A percentile compares a stretch with the other conserved stretches of the same genome.
phyloP scores from a whole-genome alignment of 1,140 invertebrate genomes.

The Conus ventricosus region DNA sequence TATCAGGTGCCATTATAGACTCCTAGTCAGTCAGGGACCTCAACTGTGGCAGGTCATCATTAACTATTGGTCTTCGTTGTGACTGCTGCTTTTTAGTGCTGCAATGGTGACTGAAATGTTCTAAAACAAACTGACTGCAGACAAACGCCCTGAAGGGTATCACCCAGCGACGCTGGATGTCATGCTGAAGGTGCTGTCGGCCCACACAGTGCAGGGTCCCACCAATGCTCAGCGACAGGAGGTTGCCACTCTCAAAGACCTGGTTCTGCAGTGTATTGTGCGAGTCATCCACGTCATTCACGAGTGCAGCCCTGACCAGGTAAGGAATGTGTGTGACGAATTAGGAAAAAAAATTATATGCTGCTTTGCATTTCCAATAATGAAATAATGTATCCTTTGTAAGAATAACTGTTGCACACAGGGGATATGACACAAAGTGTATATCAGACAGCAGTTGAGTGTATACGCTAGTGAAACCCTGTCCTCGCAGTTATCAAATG shows the following conservation, averaged over 20 bases:
- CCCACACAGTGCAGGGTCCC: constrained; percentile 49
- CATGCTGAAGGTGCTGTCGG: constrained; percentile 74
- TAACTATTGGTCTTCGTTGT: too few species aligned
- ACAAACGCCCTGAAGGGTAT: constrained; percentile 80
- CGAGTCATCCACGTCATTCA: constrained; percentile 79
- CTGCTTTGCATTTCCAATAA: not conserved
- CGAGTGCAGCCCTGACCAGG: constrained; percentile 79
- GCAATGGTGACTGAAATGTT: too few species aligned
- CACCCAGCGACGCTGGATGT: constrained; percentile 81
- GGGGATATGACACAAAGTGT: too few species aligned
- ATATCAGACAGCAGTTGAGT: too few species aligned
- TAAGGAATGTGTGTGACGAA: constrained; percentile 52
- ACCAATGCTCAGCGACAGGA: constrained; percentile 70
- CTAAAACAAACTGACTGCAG: constrained; percentile 61
- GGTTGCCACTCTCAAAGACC: constrained; percentile 71
- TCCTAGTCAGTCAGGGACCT: too few species aligned
- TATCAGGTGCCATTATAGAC: too few species aligned
- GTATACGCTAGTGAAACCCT: too few species aligned
- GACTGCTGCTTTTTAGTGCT: too few species aligned
- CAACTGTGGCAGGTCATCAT: too few species aligned
- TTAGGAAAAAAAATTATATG: not conserved
- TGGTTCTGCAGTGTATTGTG: constrained; percentile 78
- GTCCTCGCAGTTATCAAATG: too few species aligned
- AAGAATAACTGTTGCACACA: not conserved
- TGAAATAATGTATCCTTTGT: not conserved